Conservation (phyloP, 2,113 vertebrate species). For the Morone saxatilis region DNA sequence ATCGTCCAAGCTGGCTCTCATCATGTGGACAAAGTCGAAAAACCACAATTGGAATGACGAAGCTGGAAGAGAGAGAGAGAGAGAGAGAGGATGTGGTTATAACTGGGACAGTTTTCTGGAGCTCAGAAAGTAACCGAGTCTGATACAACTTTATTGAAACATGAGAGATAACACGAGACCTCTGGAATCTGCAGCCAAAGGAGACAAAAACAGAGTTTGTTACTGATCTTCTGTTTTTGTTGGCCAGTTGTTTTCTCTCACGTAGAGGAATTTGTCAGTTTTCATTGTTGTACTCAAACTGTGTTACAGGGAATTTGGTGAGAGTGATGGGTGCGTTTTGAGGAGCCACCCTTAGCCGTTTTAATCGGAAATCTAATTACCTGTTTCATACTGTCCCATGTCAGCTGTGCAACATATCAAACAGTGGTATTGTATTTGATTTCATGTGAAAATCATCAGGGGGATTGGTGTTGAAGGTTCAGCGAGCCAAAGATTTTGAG, state of each 20-base stretch:
- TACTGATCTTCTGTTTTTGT: not conserved
- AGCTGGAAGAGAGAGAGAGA: conserved; percentile 17
- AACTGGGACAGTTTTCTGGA: conserved; percentile 41
- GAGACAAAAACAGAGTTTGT: not conserved
- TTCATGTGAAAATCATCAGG: conserved; percentile 59
- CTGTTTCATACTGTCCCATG: not conserved
- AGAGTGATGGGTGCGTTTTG: not conserved
- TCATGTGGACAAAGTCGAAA: conserved; percentile 47
- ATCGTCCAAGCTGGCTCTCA: conserved; percentile 51
- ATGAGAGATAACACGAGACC: conserved; percentile 37
- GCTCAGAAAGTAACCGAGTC: conserved; percentile 13
- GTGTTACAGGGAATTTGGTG: not conserved
- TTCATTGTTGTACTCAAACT: not conserved
- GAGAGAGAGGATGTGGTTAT: conserved; percentile 60
- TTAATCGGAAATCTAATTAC: not conserved
- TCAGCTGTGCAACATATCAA: conserved; percentile 12
- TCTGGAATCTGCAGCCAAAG: conserved; percentile 6
- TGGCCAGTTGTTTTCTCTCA: conserved; percentile 7
- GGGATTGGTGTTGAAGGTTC: conserved; percentile 19
- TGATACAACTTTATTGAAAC: conserved; percentile 59
- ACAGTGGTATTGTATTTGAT: conserved; percentile 21
- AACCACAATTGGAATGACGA: conserved; percentile 68
- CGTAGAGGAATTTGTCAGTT: conserved; percentile 3
- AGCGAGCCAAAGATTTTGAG: conserved; percentile 23
- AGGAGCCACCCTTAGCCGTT: no score